A percentile compares a stretch with the other conserved stretches of the same genome.
Conservation (phyloP, 2,113 vertebrate species). For the Galeopterus variegatus region DNA sequence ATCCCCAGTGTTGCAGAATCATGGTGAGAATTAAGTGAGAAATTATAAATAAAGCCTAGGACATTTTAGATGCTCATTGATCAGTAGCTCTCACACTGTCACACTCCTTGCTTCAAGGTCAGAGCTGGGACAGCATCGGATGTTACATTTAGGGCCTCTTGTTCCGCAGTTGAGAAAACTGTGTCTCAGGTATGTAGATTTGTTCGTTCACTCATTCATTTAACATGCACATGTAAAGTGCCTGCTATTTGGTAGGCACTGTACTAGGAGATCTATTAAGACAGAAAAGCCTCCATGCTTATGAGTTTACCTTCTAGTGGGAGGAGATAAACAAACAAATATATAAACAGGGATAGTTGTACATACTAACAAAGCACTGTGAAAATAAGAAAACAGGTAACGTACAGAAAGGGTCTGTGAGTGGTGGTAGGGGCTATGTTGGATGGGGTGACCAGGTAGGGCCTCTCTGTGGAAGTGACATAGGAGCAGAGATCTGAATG, state of each 20-base stretch:
- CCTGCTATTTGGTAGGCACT: not conserved
- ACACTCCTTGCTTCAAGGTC: not conserved
- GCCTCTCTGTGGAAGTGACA: not conserved
- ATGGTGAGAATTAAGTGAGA: not conserved
- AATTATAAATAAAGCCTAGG: not conserved
- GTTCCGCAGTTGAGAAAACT: not conserved
- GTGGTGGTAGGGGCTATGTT: not conserved
- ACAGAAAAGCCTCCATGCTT: not conserved
- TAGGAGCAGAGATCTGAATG: not conserved
- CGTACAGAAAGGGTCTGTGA: too few species aligned
- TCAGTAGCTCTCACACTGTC: not conserved
- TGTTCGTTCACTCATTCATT: not conserved
- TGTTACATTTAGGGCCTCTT: not conserved
- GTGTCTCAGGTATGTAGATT: not conserved
- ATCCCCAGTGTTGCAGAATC: not conserved
- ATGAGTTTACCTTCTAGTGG: not conserved
- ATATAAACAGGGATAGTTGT: not conserved
- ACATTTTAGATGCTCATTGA: not conserved
- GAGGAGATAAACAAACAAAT: not conserved
- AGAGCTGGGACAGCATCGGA: not conserved
- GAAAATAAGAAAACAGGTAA: not conserved
- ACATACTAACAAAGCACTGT: not conserved
- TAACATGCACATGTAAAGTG: too few species aligned
- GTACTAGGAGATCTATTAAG: not conserved
- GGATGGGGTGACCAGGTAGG: not conserved